Conservation (phyloP, 1,140 invertebrate genomes). For the Ceratina australensis region DNA sequence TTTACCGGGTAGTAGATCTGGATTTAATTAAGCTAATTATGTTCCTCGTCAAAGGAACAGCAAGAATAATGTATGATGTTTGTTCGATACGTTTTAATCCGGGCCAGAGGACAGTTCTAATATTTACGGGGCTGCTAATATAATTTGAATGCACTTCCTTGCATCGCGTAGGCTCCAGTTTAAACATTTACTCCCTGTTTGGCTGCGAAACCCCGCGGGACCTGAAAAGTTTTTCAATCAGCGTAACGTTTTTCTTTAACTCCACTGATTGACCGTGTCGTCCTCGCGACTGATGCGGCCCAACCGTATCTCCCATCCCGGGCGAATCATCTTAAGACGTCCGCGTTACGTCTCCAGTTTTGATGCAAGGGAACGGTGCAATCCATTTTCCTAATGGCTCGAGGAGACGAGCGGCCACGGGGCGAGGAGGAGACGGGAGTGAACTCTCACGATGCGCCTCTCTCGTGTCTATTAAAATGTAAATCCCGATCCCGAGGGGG, state of each 20-base stretch:
- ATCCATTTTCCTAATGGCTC: slow-evolving; percentile 43
- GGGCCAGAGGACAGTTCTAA: slow-evolving; percentile 29
- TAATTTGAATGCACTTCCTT: slow-evolving; percentile 44
- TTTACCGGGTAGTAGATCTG: too few relatives aligned
- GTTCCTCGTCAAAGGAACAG: too few relatives aligned
- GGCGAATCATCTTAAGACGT: background rate
- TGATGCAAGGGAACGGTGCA: too few relatives aligned
- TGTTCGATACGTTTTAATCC: slow-evolving; percentile 34
- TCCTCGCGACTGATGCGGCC: background rate
- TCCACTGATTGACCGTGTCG: slow-evolving; percentile 26
- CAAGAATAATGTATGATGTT: slow-evolving; percentile 40
- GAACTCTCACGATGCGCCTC: background rate
- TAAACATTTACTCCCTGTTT: slow-evolving; percentile 35
- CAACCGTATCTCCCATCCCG: too few relatives aligned
- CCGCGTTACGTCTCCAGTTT: background rate
- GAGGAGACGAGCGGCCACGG: too few relatives aligned
- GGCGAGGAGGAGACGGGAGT: too few relatives aligned
- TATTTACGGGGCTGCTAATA: slow-evolving; percentile 40
- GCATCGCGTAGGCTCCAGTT: background rate
- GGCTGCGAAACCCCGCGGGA: background rate
- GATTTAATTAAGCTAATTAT: slow-evolving; percentile 64
- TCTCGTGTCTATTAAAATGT: slow-evolving; percentile 58
- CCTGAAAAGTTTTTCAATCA: slow-evolving; percentile 35
- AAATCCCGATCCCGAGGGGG: slow-evolving; percentile 50
- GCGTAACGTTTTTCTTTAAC: slow-evolving; percentile 30